These are phyloP conservation scores for Enteromius paludinosus DNA, from an alignment of 2,797 vertebrate genomes.

Conservation along the genomic window DNA sequence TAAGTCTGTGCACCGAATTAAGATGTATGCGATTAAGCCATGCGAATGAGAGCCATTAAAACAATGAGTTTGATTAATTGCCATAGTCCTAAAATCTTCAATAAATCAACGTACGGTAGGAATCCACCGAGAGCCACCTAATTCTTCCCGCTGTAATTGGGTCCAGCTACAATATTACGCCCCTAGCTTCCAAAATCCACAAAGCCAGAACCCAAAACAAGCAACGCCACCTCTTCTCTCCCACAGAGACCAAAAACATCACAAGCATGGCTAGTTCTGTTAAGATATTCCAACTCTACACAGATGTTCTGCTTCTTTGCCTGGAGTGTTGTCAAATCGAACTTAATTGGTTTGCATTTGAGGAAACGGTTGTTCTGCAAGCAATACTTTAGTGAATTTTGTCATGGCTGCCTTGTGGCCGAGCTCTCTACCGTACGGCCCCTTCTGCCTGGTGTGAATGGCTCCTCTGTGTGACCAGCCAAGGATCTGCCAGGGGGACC, in stretches of 20 bases:
- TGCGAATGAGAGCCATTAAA: conserved; percentile 21
- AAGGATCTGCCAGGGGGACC: conserved; percentile 85
- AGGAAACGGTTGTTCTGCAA: conserved; percentile 43
- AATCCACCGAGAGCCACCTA: conserved; percentile 11
- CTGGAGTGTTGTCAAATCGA: conserved; percentile 20
- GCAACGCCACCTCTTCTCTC: conserved; percentile 21
- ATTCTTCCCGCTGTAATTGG: not conserved
- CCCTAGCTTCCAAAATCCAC: conserved; percentile 19
- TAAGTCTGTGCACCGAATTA: conserved; percentile 15
- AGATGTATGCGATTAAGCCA: conserved; percentile 37
- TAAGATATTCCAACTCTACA: conserved; percentile 17
- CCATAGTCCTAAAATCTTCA: conserved; percentile 14
- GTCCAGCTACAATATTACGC: conserved; percentile 23
- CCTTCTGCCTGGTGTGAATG: conserved; percentile 79
- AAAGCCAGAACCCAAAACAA: conserved; percentile 37
- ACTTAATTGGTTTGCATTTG: conserved; percentile 48
- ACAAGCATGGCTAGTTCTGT: conserved; percentile 20
- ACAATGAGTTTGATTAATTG: conserved; percentile 33
- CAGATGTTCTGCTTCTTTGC: conserved; percentile 29
- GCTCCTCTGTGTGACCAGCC: conserved; percentile 84
- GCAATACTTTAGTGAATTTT: conserved; percentile 49
- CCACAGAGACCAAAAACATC: conserved; percentile 15
- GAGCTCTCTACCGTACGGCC: conserved; percentile 66
- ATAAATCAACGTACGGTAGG: not conserved
- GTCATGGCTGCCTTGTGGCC: conserved; percentile 63